Percentiles rank a stretch among this genome's conserved stretches.
These are phyloP conservation scores for Linnaemya tessellans DNA, from an alignment of 2,888 invertebrate species.

Conservation along the genomic window DNA sequence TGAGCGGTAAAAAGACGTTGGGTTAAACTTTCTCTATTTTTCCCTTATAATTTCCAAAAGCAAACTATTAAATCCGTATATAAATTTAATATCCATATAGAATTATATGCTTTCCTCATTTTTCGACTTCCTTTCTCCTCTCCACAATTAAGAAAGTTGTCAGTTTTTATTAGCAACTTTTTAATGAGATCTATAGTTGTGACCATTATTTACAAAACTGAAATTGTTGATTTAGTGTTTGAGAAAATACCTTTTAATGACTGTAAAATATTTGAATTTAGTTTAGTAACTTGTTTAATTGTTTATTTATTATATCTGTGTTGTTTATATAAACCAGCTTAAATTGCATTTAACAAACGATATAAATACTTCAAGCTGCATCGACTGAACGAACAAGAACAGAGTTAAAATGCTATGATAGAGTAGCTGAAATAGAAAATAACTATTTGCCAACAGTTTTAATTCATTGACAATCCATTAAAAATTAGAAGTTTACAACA, in stretches of 20 bases:
- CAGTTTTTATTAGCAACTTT: slow-evolving; percentile 42
- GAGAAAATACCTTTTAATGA: slow-evolving; percentile 56
- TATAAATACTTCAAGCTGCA: slow-evolving; percentile 19
- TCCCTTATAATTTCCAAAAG: not conserved
- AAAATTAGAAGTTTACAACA: slow-evolving; percentile 47
- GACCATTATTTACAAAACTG: slow-evolving; percentile 38
- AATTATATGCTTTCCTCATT: not conserved
- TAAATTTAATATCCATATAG: not conserved
- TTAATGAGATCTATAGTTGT: slow-evolving; percentile 38
- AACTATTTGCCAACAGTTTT: slow-evolving; percentile 55
- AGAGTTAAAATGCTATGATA: not conserved
- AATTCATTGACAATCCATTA: slow-evolving; percentile 62
- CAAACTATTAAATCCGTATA: not conserved
- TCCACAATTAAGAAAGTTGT: not conserved
- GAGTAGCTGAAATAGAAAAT: slow-evolving; percentile 18
- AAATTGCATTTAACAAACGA: slow-evolving; percentile 47
- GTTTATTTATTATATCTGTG: slow-evolving; percentile 43
- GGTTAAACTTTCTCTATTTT: not conserved
- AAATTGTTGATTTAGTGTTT: slow-evolving; percentile 49
- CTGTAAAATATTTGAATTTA: slow-evolving; percentile 35
- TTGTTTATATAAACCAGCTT: slow-evolving; percentile 34
- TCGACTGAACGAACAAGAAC: not conserved
- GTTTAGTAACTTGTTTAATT: slow-evolving; percentile 54
- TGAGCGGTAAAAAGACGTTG: too few species aligned
- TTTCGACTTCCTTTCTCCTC: not conserved